These are phyloP conservation scores for Lithophane leautieri DNA, from an alignment of 2,888 invertebrate genomes.

Conservation along the genomic window DNA sequence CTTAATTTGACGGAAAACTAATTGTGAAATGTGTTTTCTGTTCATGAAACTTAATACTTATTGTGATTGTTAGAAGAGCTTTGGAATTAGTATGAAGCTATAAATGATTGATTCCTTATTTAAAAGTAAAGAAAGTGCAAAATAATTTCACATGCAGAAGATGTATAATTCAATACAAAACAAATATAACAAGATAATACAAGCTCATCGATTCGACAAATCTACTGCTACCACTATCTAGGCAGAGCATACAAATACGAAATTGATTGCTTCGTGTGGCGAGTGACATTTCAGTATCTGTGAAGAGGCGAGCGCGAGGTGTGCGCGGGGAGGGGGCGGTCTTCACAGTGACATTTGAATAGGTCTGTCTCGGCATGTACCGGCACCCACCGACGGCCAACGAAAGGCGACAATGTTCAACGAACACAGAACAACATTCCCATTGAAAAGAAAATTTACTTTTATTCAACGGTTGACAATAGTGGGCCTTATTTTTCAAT, in stretches of 20 bases:
- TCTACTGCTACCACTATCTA: slow-evolving; percentile 85
- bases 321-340: slow-evolving; percentile 71
- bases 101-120: too few relatives aligned
- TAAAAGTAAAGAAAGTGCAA: not conserved
- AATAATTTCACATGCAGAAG: slow-evolving; percentile 31
- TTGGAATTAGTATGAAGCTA: not conserved
- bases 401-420: slow-evolving; percentile 89
- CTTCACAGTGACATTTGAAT: slow-evolving; percentile 89
- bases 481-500: slow-evolving; percentile 81
- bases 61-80: not conserved
- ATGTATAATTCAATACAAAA: slow-evolving; percentile 40
- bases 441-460: slow-evolving; percentile 89
- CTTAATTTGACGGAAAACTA: slow-evolving; percentile 16
- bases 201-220: slow-evolving; percentile 82
- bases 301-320: slow-evolving; percentile 72
- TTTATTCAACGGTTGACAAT: slow-evolving; percentile 83
- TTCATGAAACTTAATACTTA: not conserved
- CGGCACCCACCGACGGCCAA: slow-evolving; percentile 87
- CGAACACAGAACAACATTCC: slow-evolving; percentile 85
- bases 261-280: slow-evolving; percentile 90
- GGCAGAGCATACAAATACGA: slow-evolving; percentile 88
- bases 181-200: slow-evolving; percentile 72
- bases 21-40: slow-evolving; percentile 3
- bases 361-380: slow-evolving; percentile 88
- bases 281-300: slow-evolving; percentile 88